phyloP scores from a whole-genome alignment of 1,140 invertebrate genomes.

The Coptotermes formosanus region DNA sequence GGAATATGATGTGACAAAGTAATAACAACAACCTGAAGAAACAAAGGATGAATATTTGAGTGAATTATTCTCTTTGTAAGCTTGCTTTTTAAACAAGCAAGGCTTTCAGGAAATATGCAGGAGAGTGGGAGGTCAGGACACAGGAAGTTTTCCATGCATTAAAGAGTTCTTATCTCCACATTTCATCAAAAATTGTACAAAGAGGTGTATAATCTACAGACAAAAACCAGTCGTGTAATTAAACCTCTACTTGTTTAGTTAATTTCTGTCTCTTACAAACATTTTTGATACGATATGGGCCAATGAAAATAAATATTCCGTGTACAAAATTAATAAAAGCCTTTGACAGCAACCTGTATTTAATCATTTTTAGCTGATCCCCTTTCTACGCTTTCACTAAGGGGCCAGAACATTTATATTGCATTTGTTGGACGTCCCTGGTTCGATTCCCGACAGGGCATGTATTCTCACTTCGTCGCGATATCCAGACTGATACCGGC shows the following conservation, averaged over 20 bases:
- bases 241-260: background rate
- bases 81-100: background rate
- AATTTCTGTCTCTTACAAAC: too few relatives aligned
- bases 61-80: slow-evolving; percentile 11
- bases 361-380: too few relatives aligned
- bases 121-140: background rate
- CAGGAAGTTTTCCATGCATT: background rate
- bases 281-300: too few relatives aligned
- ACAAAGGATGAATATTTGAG: background rate
- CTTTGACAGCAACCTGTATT: too few relatives aligned
- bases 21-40: background rate
- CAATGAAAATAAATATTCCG: too few relatives aligned
- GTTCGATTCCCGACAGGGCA: too few relatives aligned
- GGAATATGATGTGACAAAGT: background rate
- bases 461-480: too few relatives aligned
- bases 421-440: too few relatives aligned
- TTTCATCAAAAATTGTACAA: background rate
- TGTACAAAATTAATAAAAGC: too few relatives aligned
- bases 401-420: too few relatives aligned
- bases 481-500: too few relatives aligned
- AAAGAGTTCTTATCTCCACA: background rate
- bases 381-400: too few relatives aligned
- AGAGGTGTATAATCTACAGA: background rate
- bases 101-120: background rate
- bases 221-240: background rate